Evolutionary conservation across 2,113 vertebrate genomes (phyloP).

Genomic region (Dromas ardeola): DNA sequence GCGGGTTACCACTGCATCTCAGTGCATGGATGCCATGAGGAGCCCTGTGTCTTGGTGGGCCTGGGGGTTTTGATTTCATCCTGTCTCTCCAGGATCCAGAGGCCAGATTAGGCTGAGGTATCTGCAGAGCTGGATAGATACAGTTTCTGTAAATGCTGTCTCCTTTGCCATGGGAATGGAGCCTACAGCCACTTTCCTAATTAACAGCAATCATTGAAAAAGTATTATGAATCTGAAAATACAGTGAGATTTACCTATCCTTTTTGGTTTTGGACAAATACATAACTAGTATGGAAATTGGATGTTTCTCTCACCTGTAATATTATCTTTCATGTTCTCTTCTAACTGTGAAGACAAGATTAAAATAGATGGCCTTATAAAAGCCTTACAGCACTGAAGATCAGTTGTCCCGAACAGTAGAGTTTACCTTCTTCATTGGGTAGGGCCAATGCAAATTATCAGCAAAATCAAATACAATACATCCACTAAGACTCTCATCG

Average conservation of each 20-base stretch:
- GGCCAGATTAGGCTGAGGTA: neutral
- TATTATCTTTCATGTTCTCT: neutral
- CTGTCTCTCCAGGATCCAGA: neutral
- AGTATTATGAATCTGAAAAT: neutral
- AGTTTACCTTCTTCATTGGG: neutral
- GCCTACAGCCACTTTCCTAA: neutral
- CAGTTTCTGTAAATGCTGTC: neutral
- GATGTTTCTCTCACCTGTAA: neutral
- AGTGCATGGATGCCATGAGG: neutral
- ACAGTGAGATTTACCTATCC: neutral
- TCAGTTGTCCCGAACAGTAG: neutral
- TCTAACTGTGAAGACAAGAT: neutral
- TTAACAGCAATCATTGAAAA: neutral
- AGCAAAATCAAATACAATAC: neutral
- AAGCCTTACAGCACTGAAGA: neutral
- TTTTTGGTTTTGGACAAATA: neutral
- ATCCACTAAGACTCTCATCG: neutral
- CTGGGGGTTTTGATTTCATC: neutral
- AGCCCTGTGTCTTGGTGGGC: neutral
- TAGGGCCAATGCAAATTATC: neutral
- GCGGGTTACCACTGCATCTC: neutral
- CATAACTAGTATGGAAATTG: neutral
- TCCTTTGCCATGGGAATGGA: neutral
- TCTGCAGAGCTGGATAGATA: neutral
- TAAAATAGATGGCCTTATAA: neutral